These are phyloP conservation scores for Asteroscopus sphinx DNA, from an alignment of 2,888 invertebrate species.

Conservation along the genomic window DNA sequence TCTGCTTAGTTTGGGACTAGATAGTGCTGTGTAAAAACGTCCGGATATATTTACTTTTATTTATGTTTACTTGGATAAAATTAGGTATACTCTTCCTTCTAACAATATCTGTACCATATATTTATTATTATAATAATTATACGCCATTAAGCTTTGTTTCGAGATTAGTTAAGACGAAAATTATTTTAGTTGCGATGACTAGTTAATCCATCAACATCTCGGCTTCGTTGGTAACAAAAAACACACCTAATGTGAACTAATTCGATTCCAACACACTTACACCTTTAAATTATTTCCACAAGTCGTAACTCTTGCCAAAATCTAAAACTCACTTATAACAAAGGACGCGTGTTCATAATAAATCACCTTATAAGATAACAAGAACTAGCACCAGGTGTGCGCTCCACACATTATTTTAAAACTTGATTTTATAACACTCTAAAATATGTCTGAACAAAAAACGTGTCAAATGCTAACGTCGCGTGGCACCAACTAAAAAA, in stretches of 20 bases:
- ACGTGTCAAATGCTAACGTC: conserved; percentile 71
- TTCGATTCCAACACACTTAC: conserved; percentile 2
- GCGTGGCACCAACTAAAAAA: conserved; percentile 76
- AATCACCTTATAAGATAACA: conserved; percentile 47
- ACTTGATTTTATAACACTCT: conserved; percentile 31
- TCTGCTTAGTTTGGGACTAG: too few relatives aligned
- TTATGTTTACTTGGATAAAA: too few relatives aligned
- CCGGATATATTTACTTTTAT: too few relatives aligned
- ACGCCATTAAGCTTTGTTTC: too few relatives aligned
- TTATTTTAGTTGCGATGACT: too few relatives aligned
- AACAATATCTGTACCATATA: too few relatives aligned
- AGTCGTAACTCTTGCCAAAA: conserved; percentile 20
- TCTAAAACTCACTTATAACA: conserved; percentile 29
- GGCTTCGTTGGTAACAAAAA: too few relatives aligned
- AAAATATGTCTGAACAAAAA: conserved; percentile 62
- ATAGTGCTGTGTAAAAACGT: too few relatives aligned
- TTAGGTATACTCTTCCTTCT: too few relatives aligned
- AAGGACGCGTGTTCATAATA: conserved; percentile 44
- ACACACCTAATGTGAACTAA: conserved; percentile 1
- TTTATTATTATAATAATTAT: too few relatives aligned
- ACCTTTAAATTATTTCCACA: conserved; percentile 14
- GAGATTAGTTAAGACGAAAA: too few relatives aligned
- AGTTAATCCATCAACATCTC: too few relatives aligned
- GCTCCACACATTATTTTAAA: conserved; percentile 26
- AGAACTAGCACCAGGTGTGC: conserved; percentile 54